Conservation (phyloP, 1,140 invertebrate species). For the Caenorhabditis remanei region DNA sequence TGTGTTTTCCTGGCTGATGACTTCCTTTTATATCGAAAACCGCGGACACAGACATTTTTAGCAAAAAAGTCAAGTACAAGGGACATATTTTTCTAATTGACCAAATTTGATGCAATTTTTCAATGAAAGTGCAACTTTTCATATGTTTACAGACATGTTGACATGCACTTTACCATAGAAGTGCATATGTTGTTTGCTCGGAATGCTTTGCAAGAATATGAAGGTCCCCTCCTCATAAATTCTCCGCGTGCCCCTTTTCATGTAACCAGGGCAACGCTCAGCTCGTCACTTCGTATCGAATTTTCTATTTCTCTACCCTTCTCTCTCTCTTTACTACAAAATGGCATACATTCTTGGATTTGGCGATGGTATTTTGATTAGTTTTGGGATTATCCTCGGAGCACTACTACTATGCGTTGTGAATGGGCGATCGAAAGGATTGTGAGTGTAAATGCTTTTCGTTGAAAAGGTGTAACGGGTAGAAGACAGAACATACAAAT, state of each 20-base stretch:
- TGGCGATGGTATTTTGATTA: slow-evolving; percentile 35
- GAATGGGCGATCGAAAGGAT: slow-evolving; percentile 17
- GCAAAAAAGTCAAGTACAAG: neutral
- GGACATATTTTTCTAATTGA: neutral
- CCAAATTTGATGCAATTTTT: neutral
- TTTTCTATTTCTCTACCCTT: neutral
- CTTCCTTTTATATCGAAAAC: slow-evolving; percentile 28
- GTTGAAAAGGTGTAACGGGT: neutral
- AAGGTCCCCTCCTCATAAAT: neutral
- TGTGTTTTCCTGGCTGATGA: neutral
- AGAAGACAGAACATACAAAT: neutral
- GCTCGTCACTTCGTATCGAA: neutral
- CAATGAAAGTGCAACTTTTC: neutral
- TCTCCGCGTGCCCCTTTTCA: neutral
- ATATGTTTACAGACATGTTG: neutral
- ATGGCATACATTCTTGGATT: slow-evolving; percentile 6
- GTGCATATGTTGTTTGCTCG: neutral
- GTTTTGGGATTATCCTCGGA: slow-evolving; percentile 13
- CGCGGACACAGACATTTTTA: neutral
- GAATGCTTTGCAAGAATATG: neutral
- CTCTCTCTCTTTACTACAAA: slow-evolving; percentile 41
- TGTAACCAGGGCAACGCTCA: neutral
- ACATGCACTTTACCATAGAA: neutral
- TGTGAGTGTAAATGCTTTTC: slow-evolving; percentile 35
- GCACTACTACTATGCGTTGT: neutral